Conservation (phyloP, 2,888 invertebrate genomes). For the Noctuana brunneofusca region DNA sequence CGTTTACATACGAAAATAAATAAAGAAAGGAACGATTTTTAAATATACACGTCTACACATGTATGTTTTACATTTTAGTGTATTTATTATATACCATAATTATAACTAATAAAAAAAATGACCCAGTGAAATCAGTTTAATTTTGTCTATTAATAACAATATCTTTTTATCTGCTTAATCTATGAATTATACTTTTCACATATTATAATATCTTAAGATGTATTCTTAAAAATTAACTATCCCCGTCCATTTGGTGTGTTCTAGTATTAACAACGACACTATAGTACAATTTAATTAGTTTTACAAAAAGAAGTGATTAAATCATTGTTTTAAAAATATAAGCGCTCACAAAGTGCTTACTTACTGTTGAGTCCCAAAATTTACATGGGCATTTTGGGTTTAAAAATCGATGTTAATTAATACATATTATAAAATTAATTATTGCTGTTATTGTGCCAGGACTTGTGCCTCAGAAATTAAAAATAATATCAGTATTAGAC, state of each 20-base stretch:
- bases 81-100: too few relatives aligned
- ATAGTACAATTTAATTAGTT: constrained; percentile 26
- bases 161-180: too few relatives aligned
- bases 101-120: not conserved
- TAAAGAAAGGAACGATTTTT: too few relatives aligned
- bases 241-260: constrained; percentile 41
- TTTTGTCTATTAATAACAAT: too few relatives aligned
- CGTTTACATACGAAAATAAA: too few relatives aligned
- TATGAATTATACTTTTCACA: too few relatives aligned
- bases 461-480: constrained; percentile 41
- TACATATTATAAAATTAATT: constrained; percentile 2
- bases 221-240: constrained; percentile 30
- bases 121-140: not conserved
- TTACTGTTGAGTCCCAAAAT: not conserved
- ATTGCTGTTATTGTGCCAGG: constrained; percentile 39
- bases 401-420: constrained; percentile 15
- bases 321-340: constrained; percentile 24
- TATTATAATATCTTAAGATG: not conserved
- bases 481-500: constrained; percentile 49
- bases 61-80: too few relatives aligned
- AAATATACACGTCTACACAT: too few relatives aligned
- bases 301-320: constrained; percentile 21
- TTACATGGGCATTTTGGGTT: not conserved
- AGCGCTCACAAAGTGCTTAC: constrained; percentile 4
- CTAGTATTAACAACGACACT: constrained; percentile 27